phyloP scores from a whole-genome alignment of 2,797 vertebrate genomes.

The Hipposideros larvatus region DNA sequence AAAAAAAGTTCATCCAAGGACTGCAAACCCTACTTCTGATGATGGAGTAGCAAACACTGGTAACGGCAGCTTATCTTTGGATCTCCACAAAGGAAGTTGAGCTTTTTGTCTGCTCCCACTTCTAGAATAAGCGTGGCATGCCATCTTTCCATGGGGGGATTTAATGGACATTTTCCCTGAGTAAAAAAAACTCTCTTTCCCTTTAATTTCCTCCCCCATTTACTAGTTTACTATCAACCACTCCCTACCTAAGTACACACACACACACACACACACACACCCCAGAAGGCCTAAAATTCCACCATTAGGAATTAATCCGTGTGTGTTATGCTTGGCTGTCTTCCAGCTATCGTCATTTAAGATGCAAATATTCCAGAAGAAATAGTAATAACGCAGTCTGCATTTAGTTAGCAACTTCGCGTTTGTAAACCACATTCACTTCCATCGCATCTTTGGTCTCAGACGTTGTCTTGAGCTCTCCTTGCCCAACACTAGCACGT shows the following conservation, averaged over 20 bases:
- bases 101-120: background rate
- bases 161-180: background rate
- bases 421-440: slow-evolving; percentile 14
- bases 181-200: background rate
- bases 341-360: background rate
- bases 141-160: background rate
- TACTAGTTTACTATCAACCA: background rate
- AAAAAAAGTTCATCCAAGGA: background rate
- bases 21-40: background rate
- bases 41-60: background rate
- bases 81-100: background rate
- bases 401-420: background rate
- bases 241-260: background rate
- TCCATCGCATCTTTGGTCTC: background rate
- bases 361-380: slow-evolving; percentile 6
- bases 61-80: background rate
- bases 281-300: background rate
- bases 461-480: background rate
- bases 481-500: background rate
- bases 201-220: background rate
- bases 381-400: background rate
- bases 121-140: background rate
- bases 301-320: background rate
- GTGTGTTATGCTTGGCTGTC: background rate
- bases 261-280: too few species aligned